Base-by-base conservation (phyloP, 2,888 invertebrate species). In the Linyphia triangularis region DNA sequence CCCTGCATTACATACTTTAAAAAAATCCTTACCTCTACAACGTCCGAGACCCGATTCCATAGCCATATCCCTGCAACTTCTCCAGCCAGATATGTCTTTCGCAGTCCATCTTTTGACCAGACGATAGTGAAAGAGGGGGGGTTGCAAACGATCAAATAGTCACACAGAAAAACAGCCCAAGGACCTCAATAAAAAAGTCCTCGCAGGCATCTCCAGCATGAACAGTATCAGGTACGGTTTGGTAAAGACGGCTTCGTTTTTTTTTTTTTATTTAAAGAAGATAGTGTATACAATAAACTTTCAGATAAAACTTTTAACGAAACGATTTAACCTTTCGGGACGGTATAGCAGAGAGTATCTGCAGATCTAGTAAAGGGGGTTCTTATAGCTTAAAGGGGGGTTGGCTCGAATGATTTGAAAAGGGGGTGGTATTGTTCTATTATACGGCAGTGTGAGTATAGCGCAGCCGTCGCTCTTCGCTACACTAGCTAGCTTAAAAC, bases 201-300 rank as follows among this genome's bases (percentile, higher is more conserved):
- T 61, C 70, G 37, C 69, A 63, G 63, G 72, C 81, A 40, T 67
- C 75, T 69, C 28, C 67, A 69, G 61, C 85, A 85, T 85, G 28
- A n/a, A 37, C 33, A 85, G 57, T 30, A 13, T 81, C 86, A 88
- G 86, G 86, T 88, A 88, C 86, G 86, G 85, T 33, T 63, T 79
- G 28, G 37, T 28, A 37, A 73, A 86, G 85, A 86, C 85, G 85
- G 86, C 51, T 67, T 88, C 81, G 81, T 81, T 30, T 59, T 6
- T 69, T 59, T 57, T 19, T n/a, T 30, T 30, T 57, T 28, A 28
- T 67, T 9, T 65, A 37, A 37, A n/a, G 65, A n/a, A 65, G n/a
- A 61, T 26, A 65, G 65, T 9, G 26, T 6, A n/a, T 26, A n/a
- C 4, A 16, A 59, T 77, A 33, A 13, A 72, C 51, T 63, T 63